These are phyloP conservation scores for Plebejus argus DNA, from an alignment of 2,888 invertebrate genomes.

Conservation along the genomic window DNA sequence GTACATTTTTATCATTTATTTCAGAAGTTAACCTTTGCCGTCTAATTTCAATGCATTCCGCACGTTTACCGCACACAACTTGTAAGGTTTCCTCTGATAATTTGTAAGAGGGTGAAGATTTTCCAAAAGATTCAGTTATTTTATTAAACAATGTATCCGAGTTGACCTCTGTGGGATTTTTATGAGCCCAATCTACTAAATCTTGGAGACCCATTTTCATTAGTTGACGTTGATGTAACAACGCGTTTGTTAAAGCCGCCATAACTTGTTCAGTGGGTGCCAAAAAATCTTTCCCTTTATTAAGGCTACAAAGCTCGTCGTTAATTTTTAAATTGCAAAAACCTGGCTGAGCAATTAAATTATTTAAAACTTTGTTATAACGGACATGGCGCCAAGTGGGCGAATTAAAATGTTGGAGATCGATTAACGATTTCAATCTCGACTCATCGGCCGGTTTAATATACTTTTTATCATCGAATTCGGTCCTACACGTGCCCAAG, in stretches of 20 bases:
- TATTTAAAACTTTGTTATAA: slow-evolving; percentile 16
- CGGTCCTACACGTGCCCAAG: slow-evolving; percentile 15
- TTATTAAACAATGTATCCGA: not conserved
- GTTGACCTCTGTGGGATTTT: not conserved
- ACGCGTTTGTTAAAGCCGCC: too few species aligned
- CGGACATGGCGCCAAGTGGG: slow-evolving; percentile 28
- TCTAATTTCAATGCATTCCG: not conserved
- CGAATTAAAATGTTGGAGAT: slow-evolving; percentile 34
- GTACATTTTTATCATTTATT: slow-evolving; percentile 3
- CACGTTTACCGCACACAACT: slow-evolving; percentile 5
- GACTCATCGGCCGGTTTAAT: slow-evolving; percentile 34
- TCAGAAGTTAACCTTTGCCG: not conserved
- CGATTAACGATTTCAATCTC: slow-evolving; percentile 35
- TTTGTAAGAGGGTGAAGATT: too few species aligned
- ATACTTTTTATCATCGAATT: slow-evolving; percentile 23
- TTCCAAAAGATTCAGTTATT: not conserved
- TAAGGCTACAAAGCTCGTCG: too few species aligned
- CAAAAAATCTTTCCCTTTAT: too few species aligned
- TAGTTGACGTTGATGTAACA: too few species aligned
- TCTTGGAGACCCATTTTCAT: too few species aligned
- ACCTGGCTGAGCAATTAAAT: slow-evolving; percentile 15
- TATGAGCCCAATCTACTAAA: not conserved
- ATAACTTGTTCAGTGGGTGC: too few species aligned
- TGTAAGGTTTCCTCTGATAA: not conserved
- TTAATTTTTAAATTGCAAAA: slow-evolving; percentile 9